Evolutionary conservation across 2,113 vertebrate species (phyloP), one percentile per base, ranked within the genome.

Genomic region (Propithecus coquereli): DNA sequence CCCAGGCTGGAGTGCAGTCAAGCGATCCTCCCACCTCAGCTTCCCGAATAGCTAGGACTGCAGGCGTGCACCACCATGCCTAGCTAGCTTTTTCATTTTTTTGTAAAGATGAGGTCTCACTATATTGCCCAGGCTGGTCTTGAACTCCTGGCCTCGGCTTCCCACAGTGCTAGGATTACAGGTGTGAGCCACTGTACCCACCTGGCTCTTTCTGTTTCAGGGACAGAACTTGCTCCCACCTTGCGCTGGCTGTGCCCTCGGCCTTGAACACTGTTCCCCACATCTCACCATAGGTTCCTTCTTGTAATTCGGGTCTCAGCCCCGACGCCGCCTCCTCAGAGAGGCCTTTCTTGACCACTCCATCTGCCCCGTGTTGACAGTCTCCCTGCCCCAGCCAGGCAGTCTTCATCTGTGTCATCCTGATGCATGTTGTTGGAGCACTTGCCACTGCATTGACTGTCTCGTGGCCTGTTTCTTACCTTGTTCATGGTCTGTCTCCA

Each of bases 371-470:
- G n/a, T 54, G 25, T 14, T 40, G 37, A 27, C 18, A 34, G 0
- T 32, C 18, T 20, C 20, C 45, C 34, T 2, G 32, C 25, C 32
- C 25, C 45, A 47, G 1, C 34, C 63, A 47, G 34, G 8, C 22
- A 14, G 11, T 73, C 43, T 73, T 11, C 12, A 18, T 16, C 54
- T 11, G 4, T 11, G 13, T 34, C n/a, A 30, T 34, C 43, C 74
- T 45, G 50, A 30, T 0, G 4, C 40, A 3, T 8, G 2, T 11
- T 59, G 50, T 43, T 61, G 11, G 27, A 45, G 9, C 23, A 7
- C 34, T 54, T 2, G 6, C 34, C 13, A 10, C 73, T 43, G 4
- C 22, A 6, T 63, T 63, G 32, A 66, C 61, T 17, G 18, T 43
- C 54, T 10, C 6, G 37, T 66, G 59, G 68, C 43, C 82, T n/a